phyloP scores from a whole-genome alignment of 2,888 invertebrate species.

The Tholera decimalis region DNA sequence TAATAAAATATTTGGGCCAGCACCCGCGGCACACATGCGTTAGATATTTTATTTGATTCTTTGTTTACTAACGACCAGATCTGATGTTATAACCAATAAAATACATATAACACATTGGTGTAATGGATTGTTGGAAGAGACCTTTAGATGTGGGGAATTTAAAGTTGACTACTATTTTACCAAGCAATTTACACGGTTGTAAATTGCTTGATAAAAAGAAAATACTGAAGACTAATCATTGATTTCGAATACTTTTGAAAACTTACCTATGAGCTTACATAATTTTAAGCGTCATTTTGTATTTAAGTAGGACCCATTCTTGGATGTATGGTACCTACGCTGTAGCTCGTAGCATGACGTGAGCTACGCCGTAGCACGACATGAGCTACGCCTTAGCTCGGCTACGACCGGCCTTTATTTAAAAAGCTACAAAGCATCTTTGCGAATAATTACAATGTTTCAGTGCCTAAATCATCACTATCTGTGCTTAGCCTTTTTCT shows the following conservation, averaged over 20 bases:
- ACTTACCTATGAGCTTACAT: background rate
- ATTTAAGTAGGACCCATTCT: background rate
- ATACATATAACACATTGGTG: conserved; percentile 45
- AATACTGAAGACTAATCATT: background rate
- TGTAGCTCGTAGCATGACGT: background rate
- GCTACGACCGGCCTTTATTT: background rate
- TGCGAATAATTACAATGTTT: background rate
- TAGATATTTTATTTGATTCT: conserved; percentile 62
- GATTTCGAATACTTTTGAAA: background rate
- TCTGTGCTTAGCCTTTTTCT: too few relatives aligned
- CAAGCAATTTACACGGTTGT: background rate
- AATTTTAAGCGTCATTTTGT: too few relatives aligned
- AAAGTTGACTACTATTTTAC: conserved; percentile 1
- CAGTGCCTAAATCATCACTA: too few relatives aligned
- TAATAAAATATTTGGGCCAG: conserved; percentile 69
- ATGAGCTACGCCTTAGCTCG: too few relatives aligned
- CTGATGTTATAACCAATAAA: conserved; percentile 58
- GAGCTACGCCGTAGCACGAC: conserved; percentile 16
- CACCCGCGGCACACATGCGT: conserved; percentile 60
- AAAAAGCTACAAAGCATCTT: background rate
- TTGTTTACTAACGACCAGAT: conserved; percentile 67
- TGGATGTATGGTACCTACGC: background rate
- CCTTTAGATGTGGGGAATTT: conserved; percentile 17
- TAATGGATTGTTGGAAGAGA: conserved; percentile 32
- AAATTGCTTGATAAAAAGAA: background rate